A percentile compares a stretch with the other conserved stretches of the same genome.
phyloP scores from a whole-genome alignment of 2,113 vertebrate species.

The Lonchura striata region DNA sequence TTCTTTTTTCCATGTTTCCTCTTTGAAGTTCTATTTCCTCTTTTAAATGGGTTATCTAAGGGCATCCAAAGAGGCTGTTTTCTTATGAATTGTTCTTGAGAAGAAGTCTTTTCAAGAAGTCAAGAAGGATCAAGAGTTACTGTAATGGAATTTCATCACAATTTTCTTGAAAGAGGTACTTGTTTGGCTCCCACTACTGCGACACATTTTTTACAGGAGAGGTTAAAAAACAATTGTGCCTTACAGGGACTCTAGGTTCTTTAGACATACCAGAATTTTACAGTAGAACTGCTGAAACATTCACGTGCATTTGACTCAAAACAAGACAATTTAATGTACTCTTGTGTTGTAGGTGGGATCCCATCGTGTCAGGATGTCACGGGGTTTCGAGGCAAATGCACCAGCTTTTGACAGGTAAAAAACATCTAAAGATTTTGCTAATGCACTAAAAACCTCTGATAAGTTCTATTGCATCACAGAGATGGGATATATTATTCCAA shows the following conservation, averaged over 20 bases:
- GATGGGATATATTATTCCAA: neutral
- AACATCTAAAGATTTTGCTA: neutral
- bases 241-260: neutral
- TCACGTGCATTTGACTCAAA: neutral
- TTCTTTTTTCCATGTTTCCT: neutral
- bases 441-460: neutral
- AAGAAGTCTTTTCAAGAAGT: neutral
- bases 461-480: neutral
- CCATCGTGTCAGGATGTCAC: constrained; percentile 97
- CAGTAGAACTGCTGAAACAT: neutral
- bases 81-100: neutral
- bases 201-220: neutral
- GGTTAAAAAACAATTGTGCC: neutral
- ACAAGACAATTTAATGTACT: neutral
- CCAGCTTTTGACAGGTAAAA: constrained; percentile 96
- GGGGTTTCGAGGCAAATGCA: constrained; percentile 96
- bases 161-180: neutral
- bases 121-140: neutral
- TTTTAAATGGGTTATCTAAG: neutral
- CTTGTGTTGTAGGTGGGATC: constrained; percentile 87
- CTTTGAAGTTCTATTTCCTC: neutral
- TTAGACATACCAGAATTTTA: neutral
- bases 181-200: neutral
- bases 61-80: neutral
- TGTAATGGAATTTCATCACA: neutral